phyloP scores from a whole-genome alignment of 2,113 vertebrate species.

The Hippocampus mohnikei region DNA sequence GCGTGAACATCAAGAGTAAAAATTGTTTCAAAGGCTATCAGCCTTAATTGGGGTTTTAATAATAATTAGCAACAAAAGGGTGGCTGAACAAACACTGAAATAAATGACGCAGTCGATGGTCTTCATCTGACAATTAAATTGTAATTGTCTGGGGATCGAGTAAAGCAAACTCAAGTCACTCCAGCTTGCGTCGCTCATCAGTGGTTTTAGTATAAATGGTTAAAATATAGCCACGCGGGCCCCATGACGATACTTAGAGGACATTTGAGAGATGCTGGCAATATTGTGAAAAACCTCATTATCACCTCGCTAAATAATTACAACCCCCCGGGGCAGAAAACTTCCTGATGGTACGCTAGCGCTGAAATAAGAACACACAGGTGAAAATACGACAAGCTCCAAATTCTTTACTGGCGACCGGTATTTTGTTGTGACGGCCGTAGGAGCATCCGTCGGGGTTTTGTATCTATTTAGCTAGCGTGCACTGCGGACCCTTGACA shows the following conservation, averaged over 20 bases:
- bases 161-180: conserved; percentile 80
- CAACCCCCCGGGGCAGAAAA: conserved; percentile 12
- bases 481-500: too few relatives aligned
- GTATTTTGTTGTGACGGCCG: neutral
- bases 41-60: conserved; percentile 79
- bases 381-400: conserved; percentile 5
- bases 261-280: conserved; percentile 56
- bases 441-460: neutral
- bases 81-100: conserved; percentile 82
- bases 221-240: conserved; percentile 62
- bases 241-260: conserved; percentile 57
- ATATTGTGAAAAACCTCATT: conserved; percentile 44
- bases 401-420: neutral
- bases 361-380: conserved; percentile 15
- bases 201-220: conserved; percentile 78
- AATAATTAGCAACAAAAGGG: conserved; percentile 59
- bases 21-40: too few relatives aligned
- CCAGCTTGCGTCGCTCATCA: conserved; percentile 77
- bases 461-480: neutral
- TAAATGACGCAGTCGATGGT: conserved; percentile 82
- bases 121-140: conserved; percentile 89
- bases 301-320: conserved; percentile 39
- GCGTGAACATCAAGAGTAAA: too few relatives aligned
- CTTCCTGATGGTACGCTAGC: conserved; percentile 3
- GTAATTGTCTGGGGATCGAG: conserved; percentile 73